Base-by-base conservation (phyloP, 2,888 invertebrate species). In the Flexamia atlantica region DNA sequence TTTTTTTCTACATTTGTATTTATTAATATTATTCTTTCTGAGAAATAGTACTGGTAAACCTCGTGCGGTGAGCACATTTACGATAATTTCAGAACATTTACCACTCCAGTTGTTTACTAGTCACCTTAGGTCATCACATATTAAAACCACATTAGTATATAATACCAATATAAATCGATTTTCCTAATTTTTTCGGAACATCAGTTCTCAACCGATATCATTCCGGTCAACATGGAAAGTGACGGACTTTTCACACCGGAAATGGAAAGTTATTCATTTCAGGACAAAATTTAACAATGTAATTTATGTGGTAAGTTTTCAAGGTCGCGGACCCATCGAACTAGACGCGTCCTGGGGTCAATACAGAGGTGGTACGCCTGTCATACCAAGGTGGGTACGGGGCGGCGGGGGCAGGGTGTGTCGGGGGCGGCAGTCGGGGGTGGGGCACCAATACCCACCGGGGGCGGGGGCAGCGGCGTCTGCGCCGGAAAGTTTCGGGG, bases 381-480 rank as follows among this genome's bases (percentile, higher is more conserved):
- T 72, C 72, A n/a, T 50, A 53, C 76, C 74, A 36, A 30, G 7
- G 23, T 42, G 70, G 70, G 70, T 36, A 32, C 4, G 64, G 64
- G 28, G 64, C 23, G n/a, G 5, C 9, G 10, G 46, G 32, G 17
- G 32, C n/a, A 42, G 79, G 30, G 79, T 25, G 30, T 17, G 7
- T 23, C 23, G 46, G 32, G 83, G 80, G 80, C 68, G 70, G 42
- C 50, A 36, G 25, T 30, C 32, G 12, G 70, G 46, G 57, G 84
- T 80, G 84, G 84, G 80, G 84, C 32, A 80, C 84, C 84, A 84
- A 84, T 84, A 72, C 82, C 72, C 25, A 20, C 57, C 60, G 76
- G 82, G 84, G 84, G 84, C 84, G 84, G 84, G 84, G 70, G 81
- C 70, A 28, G 53, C 64, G 64, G 82, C 84, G 84, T 79, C 82